Percentiles rank a stretch among this genome's conserved stretches.
These are phyloP conservation scores for Aix galericulata DNA, from an alignment of 2,113 vertebrate genomes.

Conservation along the genomic window DNA sequence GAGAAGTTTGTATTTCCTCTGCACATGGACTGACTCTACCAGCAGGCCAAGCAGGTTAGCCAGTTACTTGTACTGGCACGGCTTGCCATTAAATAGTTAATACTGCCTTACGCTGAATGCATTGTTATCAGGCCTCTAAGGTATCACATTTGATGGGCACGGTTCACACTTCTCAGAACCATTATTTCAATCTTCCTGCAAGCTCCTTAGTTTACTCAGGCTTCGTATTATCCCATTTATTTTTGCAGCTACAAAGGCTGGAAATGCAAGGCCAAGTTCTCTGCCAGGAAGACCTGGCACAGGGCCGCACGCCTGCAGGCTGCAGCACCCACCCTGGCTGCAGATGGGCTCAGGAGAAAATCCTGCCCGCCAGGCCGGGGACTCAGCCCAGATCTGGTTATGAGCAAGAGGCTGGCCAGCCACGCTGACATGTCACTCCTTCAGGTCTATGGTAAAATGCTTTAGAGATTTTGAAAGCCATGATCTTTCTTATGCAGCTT, in stretches of 20 bases:
- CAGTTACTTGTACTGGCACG: background rate
- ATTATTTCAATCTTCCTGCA: slow-evolving; percentile 55
- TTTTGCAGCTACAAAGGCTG: slow-evolving; percentile 46
- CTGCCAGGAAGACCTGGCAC: background rate
- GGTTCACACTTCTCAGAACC: slow-evolving; percentile 26
- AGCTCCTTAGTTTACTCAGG: slow-evolving; percentile 33
- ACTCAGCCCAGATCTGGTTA: background rate
- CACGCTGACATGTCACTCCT: background rate
- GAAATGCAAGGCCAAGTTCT: background rate
- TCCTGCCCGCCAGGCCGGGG: background rate
- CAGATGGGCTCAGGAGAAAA: fast-evolving
- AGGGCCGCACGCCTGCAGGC: background rate
- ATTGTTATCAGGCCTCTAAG: slow-evolving; percentile 41
- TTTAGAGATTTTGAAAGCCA: background rate
- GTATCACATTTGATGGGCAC: slow-evolving; percentile 12
- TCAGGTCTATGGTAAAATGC: background rate
- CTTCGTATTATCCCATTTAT: background rate
- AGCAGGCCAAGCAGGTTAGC: background rate
- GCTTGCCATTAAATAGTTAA: background rate
- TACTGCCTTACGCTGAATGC: background rate
- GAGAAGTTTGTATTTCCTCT: background rate
- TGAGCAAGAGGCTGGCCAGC: background rate
- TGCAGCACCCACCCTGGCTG: background rate
- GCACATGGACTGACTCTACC: background rate
- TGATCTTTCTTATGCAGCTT: background rate